phyloP scores from a whole-genome alignment of 1,140 invertebrate genomes.

The Dysdera silvatica region DNA sequence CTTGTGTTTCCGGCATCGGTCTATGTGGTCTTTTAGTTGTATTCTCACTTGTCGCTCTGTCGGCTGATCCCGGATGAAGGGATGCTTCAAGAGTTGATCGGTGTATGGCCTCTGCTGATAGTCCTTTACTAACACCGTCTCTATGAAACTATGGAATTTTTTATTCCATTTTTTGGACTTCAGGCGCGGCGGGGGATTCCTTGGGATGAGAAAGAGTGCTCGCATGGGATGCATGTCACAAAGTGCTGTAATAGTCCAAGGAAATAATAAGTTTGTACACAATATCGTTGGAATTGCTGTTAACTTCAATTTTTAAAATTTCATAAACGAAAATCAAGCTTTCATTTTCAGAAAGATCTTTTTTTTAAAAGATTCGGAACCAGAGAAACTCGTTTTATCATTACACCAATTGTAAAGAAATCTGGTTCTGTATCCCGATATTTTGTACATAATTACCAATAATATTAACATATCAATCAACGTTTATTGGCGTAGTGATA shows the following conservation, averaged over 20 bases:
- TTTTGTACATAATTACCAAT: too few species aligned
- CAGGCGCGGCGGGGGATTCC: constrained; percentile 91
- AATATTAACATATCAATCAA: too few species aligned
- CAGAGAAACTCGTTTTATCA: too few species aligned
- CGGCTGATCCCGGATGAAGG: constrained; percentile 95
- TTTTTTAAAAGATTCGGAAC: too few species aligned
- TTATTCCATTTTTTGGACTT: constrained; percentile 95
- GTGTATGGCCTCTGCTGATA: constrained; percentile 97
- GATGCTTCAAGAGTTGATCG: constrained; percentile 92
- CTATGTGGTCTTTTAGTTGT: constrained; percentile 98
- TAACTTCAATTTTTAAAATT: too few species aligned
- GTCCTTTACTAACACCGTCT: constrained; percentile 88
- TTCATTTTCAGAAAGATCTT: too few species aligned
- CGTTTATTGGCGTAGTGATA: too few species aligned
- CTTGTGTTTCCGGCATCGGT: constrained; percentile 55
- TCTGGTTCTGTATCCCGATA: too few species aligned
- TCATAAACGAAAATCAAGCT: too few species aligned
- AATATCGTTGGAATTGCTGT: too few species aligned
- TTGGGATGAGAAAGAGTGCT: constrained; percentile 94
- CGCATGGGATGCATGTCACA: constrained; percentile 99
- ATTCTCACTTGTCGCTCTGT: constrained; percentile 95
- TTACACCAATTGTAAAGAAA: too few species aligned
- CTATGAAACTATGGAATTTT: constrained; percentile 86
- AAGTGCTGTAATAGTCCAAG: constrained; percentile 47
- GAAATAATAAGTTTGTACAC: too few species aligned